A percentile compares a stretch with the other conserved stretches of the same genome.
These are phyloP conservation scores for Chauna torquata DNA, from an alignment of 2,113 vertebrate species.

Conservation along the genomic window DNA sequence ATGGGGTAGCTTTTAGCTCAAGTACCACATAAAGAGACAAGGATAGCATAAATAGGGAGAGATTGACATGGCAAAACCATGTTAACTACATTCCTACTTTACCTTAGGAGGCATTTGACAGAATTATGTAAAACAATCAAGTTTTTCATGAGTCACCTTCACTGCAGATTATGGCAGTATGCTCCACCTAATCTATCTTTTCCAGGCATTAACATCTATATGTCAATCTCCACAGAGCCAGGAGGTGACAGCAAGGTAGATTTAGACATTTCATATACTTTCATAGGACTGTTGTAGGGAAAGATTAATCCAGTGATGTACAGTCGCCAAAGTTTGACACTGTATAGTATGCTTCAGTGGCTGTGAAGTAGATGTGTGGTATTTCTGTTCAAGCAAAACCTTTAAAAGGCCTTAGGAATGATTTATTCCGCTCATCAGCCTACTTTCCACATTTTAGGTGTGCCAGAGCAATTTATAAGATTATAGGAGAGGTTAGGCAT, in stretches of 20 bases:
- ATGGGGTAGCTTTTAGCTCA: not conserved
- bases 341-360: not conserved
- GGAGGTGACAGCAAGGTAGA: not conserved
- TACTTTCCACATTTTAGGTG: not conserved
- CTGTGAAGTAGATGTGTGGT: not conserved
- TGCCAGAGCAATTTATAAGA: slow-evolving; percentile 7
- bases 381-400: not conserved
- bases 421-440: slow-evolving; percentile 8
- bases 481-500: not conserved
- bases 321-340: not conserved
- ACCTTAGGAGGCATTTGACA: slow-evolving; percentile 6
- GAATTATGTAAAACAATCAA: not conserved
- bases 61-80: not conserved
- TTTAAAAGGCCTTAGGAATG: not conserved
- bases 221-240: not conserved
- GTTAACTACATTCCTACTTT: not conserved
- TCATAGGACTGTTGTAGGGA: not conserved
- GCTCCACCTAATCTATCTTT: not conserved
- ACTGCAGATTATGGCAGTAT: not conserved
- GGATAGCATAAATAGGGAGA: not conserved
- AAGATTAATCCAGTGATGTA: not conserved
- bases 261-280: not conserved
- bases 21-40: not conserved
- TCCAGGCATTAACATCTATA: not conserved
- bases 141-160: not conserved